phyloP scores from a whole-genome alignment of 2,113 vertebrate genomes.

The Opisthocomus hoazin region DNA sequence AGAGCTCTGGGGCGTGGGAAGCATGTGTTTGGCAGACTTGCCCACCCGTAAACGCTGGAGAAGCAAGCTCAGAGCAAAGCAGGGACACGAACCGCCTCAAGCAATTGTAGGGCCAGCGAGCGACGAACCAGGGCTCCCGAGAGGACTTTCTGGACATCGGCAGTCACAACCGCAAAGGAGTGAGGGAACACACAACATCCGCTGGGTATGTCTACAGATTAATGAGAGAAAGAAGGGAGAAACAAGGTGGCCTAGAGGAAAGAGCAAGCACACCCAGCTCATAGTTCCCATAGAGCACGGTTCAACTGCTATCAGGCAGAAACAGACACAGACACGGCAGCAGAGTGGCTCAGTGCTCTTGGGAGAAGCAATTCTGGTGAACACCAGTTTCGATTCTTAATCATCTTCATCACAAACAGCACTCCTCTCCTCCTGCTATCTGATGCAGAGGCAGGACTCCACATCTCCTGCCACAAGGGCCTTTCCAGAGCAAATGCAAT shows the following conservation, averaged over 20 bases:
- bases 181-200: not conserved
- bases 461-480: not conserved
- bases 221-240: not conserved
- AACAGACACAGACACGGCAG: not conserved
- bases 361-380: not conserved
- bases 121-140: not conserved
- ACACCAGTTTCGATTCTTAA: not conserved
- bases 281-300: not conserved
- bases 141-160: not conserved
- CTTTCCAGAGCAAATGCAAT: not conserved
- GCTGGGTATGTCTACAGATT: not conserved
- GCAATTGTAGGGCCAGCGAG: not conserved
- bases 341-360: fast-evolving
- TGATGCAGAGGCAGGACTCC: not conserved
- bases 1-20: not conserved
- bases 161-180: not conserved
- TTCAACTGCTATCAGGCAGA: not conserved
- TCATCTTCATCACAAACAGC: not conserved
- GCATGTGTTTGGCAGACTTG: not conserved
- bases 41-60: not conserved
- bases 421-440: not conserved
- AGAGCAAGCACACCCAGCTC: not conserved
- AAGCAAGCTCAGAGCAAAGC: not conserved
- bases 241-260: not conserved
- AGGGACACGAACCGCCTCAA: not conserved